Evolutionary conservation across 2,888 invertebrate species (phyloP), one percentile per base, ranked within the genome.

Genomic region (Macropis europaea): DNA sequence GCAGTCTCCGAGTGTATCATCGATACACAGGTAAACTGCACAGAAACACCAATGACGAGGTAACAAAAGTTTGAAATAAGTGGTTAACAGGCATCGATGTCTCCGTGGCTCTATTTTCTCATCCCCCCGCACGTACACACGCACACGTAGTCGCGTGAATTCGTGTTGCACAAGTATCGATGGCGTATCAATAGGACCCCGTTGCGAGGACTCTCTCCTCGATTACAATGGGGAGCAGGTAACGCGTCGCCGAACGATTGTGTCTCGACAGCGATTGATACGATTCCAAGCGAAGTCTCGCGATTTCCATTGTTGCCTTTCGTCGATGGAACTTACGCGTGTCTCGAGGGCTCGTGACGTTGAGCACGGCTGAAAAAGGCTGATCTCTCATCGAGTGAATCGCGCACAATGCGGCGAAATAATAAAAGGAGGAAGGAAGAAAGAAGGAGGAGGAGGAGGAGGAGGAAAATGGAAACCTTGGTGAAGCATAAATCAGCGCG

Each of bases 181-280:
- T 82, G 76, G 61, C 70, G 66, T 73, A 73, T 82, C 82, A 71
- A 82, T 79, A 64, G 71, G 57, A 40, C 13, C 59, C 72, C 69
- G 76, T 78, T 78, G 82, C 74, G 69, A 59, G 53, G 48, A n/a
- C 34, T 28, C 24, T 13, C 32, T 30, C 30, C 7, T 61, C 40
- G 56, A 30, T 56, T 54, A 67, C 68, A 76, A 74, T 64, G 72
- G 61, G 50, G 60, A 57, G 45, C 85, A 86, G 84, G 85, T 86
- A 86, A 84, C 82, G 73, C 82, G 79, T 80, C 81, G 73, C 45
- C 50, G 61, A 74, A 74, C 83, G 80, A 87, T 86, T 85, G 84
- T 86, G 82, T 60, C 73, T 71, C 81, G 86, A 87, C 87, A 85
- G 83, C 85, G 85, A 87, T 87, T 87, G 85, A 87, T 86, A 84